phyloP scores from a whole-genome alignment of 2,113 vertebrate genomes.

The Thermophis baileyi region DNA sequence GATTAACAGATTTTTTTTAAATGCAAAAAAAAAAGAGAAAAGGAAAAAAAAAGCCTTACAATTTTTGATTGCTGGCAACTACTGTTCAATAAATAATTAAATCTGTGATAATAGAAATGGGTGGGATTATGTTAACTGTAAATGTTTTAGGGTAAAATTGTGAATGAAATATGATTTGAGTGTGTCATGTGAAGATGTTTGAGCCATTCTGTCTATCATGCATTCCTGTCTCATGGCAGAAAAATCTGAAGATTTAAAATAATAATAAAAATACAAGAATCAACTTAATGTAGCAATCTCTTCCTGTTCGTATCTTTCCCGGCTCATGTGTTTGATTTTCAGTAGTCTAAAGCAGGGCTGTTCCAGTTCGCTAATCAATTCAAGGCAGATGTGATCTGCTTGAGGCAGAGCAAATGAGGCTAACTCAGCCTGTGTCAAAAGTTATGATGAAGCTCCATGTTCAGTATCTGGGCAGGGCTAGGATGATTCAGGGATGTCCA shows the following conservation, averaged over 20 bases:
- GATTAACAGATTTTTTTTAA: slow-evolving; percentile 72
- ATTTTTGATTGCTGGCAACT: slow-evolving; percentile 73
- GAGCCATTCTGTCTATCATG: slow-evolving; percentile 95
- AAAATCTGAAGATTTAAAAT: slow-evolving; percentile 84
- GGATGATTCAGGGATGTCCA: neutral
- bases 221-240: slow-evolving; percentile 96
- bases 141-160: slow-evolving; percentile 75
- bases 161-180: slow-evolving; percentile 80
- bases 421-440: neutral
- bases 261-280: slow-evolving; percentile 75
- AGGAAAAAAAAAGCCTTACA: slow-evolving; percentile 63
- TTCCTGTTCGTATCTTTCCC: slow-evolving; percentile 6
- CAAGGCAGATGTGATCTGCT: neutral
- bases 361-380: neutral
- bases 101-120: slow-evolving; percentile 77
- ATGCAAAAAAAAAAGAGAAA: slow-evolving; percentile 54
- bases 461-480: neutral
- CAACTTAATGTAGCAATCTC: slow-evolving; percentile 66
- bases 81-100: slow-evolving; percentile 75
- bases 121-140: slow-evolving; percentile 73
- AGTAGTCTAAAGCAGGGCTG: neutral
- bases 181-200: slow-evolving; percentile 91
- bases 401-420: neutral
- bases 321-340: neutral
- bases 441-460: neutral